phyloP scores from a whole-genome alignment of 2,797 vertebrate genomes.

The Trachops cirrhosus region DNA sequence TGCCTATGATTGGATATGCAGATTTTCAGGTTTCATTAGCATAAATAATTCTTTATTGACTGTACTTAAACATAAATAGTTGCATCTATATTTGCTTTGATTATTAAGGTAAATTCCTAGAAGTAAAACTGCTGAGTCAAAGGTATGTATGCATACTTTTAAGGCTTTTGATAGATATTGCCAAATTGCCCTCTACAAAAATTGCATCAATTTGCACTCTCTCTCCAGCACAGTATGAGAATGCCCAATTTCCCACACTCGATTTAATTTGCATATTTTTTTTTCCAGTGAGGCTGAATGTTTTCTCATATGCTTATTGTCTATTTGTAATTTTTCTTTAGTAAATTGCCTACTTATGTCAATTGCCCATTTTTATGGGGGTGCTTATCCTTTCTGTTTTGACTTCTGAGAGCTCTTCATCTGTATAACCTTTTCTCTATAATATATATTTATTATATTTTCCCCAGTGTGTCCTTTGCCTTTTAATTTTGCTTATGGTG shows the following conservation, averaged over 20 bases:
- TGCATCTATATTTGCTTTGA: constrained; percentile 39
- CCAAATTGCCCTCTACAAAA: constrained; percentile 47
- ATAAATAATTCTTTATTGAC: constrained; percentile 42
- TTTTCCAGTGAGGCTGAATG: constrained; percentile 40
- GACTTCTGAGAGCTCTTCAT: constrained; percentile 51
- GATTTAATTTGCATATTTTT: constrained; percentile 66
- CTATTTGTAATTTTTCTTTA: constrained; percentile 68
- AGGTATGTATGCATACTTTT: not conserved
- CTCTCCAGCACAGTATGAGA: not conserved
- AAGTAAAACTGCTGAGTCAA: constrained; percentile 55
- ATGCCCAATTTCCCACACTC: constrained; percentile 42
- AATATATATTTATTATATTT: constrained; percentile 53
- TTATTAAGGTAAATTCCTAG: constrained; percentile 44
- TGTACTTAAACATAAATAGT: constrained; percentile 30
- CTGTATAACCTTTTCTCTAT: constrained; percentile 45
- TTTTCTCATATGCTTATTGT: constrained; percentile 59
- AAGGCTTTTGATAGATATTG: constrained; percentile 50
- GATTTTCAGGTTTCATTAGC: constrained; percentile 49
- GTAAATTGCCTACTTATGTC: constrained; percentile 67
- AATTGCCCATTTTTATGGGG: constrained; percentile 58
- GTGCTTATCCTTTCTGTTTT: constrained; percentile 53
- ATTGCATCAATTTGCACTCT: not conserved
- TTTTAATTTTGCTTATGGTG: constrained; percentile 69
- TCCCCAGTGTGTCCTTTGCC: constrained; percentile 53
- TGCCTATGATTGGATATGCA: constrained; percentile 33